Base-by-base conservation (phyloP, 2,113 vertebrate genomes). In the Solea senegalensis region DNA sequence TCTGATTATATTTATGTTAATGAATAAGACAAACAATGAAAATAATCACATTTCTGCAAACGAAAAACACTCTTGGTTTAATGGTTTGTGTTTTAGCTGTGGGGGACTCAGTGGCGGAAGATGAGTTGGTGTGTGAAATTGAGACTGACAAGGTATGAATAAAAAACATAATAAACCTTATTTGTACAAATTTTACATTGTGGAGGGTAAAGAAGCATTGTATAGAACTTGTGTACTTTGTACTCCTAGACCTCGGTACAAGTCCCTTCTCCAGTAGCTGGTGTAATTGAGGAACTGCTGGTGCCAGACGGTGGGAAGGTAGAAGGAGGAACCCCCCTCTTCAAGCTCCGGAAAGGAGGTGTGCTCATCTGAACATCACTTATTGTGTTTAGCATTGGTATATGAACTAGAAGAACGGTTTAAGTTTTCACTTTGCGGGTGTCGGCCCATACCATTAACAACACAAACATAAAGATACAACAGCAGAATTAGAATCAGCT, bases 51-150 rank as follows among this genome's bases (percentile, higher is more conserved):
- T n/a, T n/a, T n/a, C n/a, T n/a, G n/a, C n/a, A n/a, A n/a, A n/a
- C n/a, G n/a, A 6, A 14, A 67, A 21, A 54, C 45, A 21, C 11
- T 1, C 34, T 51, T n/a, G 15, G 2, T 9, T 53, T 65, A 52
- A 57, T 21, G 16, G 34, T 11, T 61, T 63, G 7, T 89, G 62
- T 90, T 92, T 80, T 78, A 98, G 97, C 96, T 89, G 96, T 98
- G 84, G 97, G 97, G 39, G 97, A 98, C 84, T 86, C 94, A 0
- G 97, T 98, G 69, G 72, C 87, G 2, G 97, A 98, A 91, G 97
- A 98, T 92, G 97, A 98, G 91, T 96, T 99, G 65, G 95, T 98
- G 80, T 98, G 96, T 92, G 97, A 98, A 91, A 98, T 99, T 88
- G 97, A 99, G 93, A 99, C 96, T 40, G 97, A 99, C 91, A 99